phyloP scores from a whole-genome alignment of 1,140 invertebrate genomes.

The Heliconius nattereri region DNA sequence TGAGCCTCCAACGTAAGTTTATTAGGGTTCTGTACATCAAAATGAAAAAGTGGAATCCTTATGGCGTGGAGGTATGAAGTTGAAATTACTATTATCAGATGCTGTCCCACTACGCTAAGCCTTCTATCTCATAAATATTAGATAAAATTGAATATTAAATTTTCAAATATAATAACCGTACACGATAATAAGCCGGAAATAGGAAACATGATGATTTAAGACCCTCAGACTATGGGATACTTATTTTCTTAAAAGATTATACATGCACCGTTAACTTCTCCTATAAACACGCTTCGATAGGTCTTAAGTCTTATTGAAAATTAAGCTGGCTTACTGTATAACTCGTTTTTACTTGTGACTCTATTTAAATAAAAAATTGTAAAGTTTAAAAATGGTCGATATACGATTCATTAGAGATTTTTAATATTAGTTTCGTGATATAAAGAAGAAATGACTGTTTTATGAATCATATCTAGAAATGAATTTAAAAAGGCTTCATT shows the following conservation, averaged over 20 bases:
- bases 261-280: background rate
- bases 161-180: slow-evolving; percentile 13
- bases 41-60: too few species aligned
- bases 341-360: background rate
- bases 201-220: slow-evolving; percentile 27
- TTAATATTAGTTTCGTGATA: too few species aligned
- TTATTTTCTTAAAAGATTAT: slow-evolving; percentile 3
- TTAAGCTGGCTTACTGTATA: background rate
- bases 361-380: too few species aligned
- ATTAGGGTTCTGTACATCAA: too few species aligned
- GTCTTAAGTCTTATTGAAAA: slow-evolving; percentile 2
- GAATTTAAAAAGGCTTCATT: background rate
- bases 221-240: slow-evolving; percentile 16
- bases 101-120: background rate
- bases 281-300: slow-evolving; percentile 20
- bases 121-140: background rate
- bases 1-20: too few species aligned
- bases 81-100: too few species aligned
- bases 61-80: too few species aligned
- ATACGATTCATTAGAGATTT: too few species aligned
- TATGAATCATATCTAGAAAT: background rate
- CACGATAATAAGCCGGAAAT: slow-evolving; percentile 11
- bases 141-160: background rate
- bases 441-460: too few species aligned
- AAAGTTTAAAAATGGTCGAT: too few species aligned